Conservation (phyloP, 2,113 vertebrate species). For the Agelaius tricolor region DNA sequence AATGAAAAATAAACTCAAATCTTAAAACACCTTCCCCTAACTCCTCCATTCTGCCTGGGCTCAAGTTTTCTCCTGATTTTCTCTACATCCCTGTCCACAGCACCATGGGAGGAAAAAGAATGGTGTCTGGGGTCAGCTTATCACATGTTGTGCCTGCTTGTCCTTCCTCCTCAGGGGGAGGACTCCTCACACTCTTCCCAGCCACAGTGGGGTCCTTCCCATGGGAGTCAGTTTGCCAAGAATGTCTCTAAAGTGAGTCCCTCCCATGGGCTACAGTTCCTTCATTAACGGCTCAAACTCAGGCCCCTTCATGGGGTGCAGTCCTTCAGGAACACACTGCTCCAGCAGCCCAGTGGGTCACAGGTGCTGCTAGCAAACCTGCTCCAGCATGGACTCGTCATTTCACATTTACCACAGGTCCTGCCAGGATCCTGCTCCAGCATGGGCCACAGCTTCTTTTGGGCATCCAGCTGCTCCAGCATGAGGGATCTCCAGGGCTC, state of each 20-base stretch:
- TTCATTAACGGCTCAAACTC: rapidly evolving
- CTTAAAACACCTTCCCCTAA: not conserved
- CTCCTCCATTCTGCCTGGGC: not conserved
- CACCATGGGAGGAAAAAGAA: not conserved
- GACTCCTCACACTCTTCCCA: not conserved
- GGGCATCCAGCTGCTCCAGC: not conserved
- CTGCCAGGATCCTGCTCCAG: not conserved
- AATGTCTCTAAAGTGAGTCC: not conserved
- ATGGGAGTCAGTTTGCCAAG: not conserved
- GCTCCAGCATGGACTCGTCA: not conserved
- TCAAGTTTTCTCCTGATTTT: not conserved
- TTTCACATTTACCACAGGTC: not conserved
- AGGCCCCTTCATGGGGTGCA: rapidly evolving
- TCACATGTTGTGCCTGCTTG: not conserved
- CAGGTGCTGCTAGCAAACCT: not conserved
- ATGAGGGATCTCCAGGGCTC: not conserved
- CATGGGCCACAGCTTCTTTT: not conserved
- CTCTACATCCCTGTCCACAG: rapidly evolving
- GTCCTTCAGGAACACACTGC: not conserved
- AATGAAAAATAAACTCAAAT: not conserved
- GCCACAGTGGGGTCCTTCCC: no score
- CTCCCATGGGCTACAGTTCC: not conserved
- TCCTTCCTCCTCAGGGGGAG: not conserved
- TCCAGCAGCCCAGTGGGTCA: not conserved
- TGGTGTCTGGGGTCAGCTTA: not conserved